A percentile compares a stretch with the other conserved stretches of the same genome.
These are phyloP conservation scores for Podarcis lilfordi DNA, from an alignment of 2,797 vertebrate species.

Conservation along the genomic window DNA sequence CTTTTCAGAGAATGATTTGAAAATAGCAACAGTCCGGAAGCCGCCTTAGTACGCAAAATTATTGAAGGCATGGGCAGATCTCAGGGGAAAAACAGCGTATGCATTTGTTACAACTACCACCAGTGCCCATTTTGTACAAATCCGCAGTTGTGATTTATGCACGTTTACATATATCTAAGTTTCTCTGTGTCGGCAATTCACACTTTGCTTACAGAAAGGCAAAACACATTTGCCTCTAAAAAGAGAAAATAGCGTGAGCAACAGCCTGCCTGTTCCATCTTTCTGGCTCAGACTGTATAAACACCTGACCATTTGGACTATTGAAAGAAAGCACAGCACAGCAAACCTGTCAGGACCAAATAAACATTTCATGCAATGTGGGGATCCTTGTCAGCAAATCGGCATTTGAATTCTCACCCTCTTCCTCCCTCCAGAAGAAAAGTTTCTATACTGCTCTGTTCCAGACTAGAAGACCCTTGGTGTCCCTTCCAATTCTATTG, in stretches of 20 bases:
- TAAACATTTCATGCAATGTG: neutral
- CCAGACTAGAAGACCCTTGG: neutral
- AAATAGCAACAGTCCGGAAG: too few species aligned
- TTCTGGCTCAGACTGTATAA: neutral
- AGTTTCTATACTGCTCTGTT: neutral
- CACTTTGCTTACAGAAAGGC: conserved; percentile 2
- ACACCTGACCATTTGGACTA: neutral
- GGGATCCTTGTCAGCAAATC: neutral
- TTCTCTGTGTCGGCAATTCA: neutral
- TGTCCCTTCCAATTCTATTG: too few species aligned
- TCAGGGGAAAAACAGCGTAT: neutral
- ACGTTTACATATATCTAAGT: neutral
- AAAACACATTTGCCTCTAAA: neutral
- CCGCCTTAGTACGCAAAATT: neutral
- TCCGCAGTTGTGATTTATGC: neutral
- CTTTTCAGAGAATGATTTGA: too few species aligned
- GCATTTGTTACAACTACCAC: neutral
- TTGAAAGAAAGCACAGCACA: neutral
- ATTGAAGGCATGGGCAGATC: neutral
- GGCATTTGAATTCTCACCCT: neutral
- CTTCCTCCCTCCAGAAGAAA: neutral
- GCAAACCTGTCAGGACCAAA: neutral
- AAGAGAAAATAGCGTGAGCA: neutral
- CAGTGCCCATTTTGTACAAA: neutral
- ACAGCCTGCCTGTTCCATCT: neutral